These are phyloP conservation scores for Pseudanteris insignis DNA, from an alignment of 2,888 invertebrate species.

Conservation along the genomic window DNA sequence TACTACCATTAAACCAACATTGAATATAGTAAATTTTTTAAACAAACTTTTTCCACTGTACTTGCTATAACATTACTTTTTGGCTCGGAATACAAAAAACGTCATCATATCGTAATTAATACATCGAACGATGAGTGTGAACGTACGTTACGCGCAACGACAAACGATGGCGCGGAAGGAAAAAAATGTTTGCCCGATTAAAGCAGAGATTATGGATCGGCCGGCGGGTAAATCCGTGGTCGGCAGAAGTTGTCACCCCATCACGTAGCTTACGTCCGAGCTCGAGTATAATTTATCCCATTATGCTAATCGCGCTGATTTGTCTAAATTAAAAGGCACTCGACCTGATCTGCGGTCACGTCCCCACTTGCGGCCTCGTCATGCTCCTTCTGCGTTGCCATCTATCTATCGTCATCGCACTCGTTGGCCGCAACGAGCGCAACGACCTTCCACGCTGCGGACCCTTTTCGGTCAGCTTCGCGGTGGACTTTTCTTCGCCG, in stretches of 20 bases:
- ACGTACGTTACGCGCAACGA: too few relatives aligned
- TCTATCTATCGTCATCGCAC: constrained; percentile 6
- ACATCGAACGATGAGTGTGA: too few relatives aligned
- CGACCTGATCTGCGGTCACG: constrained; percentile 49
- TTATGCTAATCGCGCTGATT: constrained; percentile 67
- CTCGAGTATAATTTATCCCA: constrained; percentile 65
- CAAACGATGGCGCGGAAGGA: too few relatives aligned
- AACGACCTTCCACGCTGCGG: constrained; percentile 4
- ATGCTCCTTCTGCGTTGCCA: too few relatives aligned
- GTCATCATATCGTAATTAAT: too few relatives aligned
- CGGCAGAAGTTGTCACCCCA: constrained; percentile 54
- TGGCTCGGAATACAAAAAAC: too few relatives aligned
- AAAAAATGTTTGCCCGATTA: too few relatives aligned
- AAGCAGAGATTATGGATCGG: too few relatives aligned
- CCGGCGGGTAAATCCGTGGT: constrained; percentile 12
- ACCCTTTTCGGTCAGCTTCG: constrained; percentile 36
- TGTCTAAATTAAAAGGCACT: constrained; percentile 67
- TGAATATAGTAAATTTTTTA: too few relatives aligned
- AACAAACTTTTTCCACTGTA: too few relatives aligned
- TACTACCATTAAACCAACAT: too few relatives aligned
- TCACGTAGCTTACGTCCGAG: constrained; percentile 48
- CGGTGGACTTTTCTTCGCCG: constrained; percentile 43
- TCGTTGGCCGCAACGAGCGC: not conserved
- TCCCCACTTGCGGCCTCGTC: constrained; percentile 35
- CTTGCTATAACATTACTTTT: too few relatives aligned